Evolutionary conservation across 2,797 vertebrate species (phyloP), one percentile per base, ranked within the genome.

Genomic region (Premnoplex brunnescens): DNA sequence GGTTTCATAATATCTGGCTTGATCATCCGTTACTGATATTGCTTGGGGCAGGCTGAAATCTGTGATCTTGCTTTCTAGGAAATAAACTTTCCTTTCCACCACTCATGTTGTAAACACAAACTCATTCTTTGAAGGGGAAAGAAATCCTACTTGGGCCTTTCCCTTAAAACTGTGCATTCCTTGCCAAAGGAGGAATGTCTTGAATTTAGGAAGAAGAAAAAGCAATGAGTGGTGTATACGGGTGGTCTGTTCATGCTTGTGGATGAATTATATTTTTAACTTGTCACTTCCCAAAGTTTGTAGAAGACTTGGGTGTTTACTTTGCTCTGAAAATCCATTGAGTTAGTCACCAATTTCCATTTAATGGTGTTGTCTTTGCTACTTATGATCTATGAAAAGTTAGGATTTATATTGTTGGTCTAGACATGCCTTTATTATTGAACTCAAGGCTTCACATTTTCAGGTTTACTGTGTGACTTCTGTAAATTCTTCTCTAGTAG

Each of bases 41-140:
- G 89, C 96, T 95, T 75, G 87, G 63, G 94, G 92, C 91, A 49
- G 66, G 32, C 39, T 90, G 66, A 75, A 75, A 46, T 88, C 66
- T 84, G 36, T 66, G 66, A n/a, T 94, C 73, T 59, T 37, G 82
- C 91, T 96, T 94, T 97, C 96, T 83, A 96, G 95, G 95, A 97
- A 96, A 67, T 44, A 78, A 60, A 68, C 64, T 92, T 97, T 34
- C 36, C 37, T 77, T 80, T 83, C 64, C 24, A 49, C n/a, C 6
- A 18, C 72, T 72, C 0, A 0, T 51, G 41, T 73, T 58, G 68
- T 78, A 88, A 93, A 67, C 46, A 67, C 37, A 73, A 76, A 74
- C 37, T 56, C 51, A 1, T 62, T 92, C 58, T 88, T 62, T 76
- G 13, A 24, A 69, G n/a, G 34, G 30, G 14, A 64, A 64, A 43